Evolutionary conservation across 2,888 invertebrate species (phyloP).

Genomic region (Drosophila formosana): DNA sequence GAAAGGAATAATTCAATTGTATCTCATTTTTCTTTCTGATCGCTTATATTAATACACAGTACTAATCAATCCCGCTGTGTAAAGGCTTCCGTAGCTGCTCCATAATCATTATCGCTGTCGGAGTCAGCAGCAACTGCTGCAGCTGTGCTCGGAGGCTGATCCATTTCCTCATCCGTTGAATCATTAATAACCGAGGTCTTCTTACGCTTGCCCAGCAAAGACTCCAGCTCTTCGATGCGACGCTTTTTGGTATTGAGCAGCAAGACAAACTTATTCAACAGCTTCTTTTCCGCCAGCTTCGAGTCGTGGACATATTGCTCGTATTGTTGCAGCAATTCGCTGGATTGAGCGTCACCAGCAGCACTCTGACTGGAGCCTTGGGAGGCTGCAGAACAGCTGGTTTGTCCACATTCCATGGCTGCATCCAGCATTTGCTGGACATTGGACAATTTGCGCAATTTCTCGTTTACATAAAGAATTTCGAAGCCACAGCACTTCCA

Average conservation of each 20-base stretch:
- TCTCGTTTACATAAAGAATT: slow-evolving; percentile 67
- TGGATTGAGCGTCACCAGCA: slow-evolving; percentile 6
- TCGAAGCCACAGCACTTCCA: slow-evolving; percentile 69
- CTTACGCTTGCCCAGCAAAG: slow-evolving; percentile 26
- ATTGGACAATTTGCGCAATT: slow-evolving; percentile 46
- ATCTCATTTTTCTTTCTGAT: not conserved
- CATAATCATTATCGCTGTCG: slow-evolving; percentile 30
- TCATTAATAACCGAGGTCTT: not conserved
- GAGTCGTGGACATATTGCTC: slow-evolving; percentile 64
- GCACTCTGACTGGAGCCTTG: not conserved
- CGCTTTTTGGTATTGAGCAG: slow-evolving; percentile 79
- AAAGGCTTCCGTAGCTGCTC: slow-evolving; percentile 50
- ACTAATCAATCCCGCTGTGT: slow-evolving; percentile 9
- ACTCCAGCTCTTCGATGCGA: slow-evolving; percentile 72
- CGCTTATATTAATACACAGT: no score
- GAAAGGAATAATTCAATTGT: slow-evolving; percentile 20
- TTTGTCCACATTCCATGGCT: slow-evolving; percentile 58
- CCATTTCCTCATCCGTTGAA: slow-evolving; percentile 1
- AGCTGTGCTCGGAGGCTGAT: not conserved
- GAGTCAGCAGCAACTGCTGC: slow-evolving; percentile 4
- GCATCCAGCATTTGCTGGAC: slow-evolving; percentile 54
- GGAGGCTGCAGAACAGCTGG: not conserved
- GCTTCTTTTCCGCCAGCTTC: slow-evolving; percentile 52
- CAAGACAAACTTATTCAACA: slow-evolving; percentile 72
- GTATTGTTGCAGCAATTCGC: slow-evolving; percentile 47